Conservation (phyloP, 2,113 vertebrate species). For the Meles meles region DNA sequence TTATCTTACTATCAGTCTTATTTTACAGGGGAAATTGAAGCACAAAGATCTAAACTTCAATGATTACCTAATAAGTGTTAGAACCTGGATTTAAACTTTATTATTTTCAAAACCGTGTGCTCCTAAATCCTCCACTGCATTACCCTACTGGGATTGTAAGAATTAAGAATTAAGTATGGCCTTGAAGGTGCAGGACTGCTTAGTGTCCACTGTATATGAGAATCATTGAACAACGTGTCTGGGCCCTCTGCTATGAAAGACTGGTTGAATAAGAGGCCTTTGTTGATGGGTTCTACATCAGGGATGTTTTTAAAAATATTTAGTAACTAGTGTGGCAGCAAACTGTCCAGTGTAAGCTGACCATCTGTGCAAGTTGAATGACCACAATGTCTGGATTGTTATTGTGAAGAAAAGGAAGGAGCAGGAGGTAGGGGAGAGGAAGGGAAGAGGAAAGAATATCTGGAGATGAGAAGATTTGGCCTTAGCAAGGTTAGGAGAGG, state of each 20-base stretch:
- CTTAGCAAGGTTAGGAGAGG: neutral
- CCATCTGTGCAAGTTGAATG: neutral
- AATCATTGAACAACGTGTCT: neutral
- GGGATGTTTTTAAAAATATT: neutral
- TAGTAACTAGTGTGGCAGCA: neutral
- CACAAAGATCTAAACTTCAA: neutral
- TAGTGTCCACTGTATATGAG: neutral
- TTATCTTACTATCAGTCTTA: neutral
- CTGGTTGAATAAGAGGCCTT: neutral
- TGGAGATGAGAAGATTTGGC: neutral
- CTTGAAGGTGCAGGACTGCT: neutral
- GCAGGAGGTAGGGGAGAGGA: neutral
- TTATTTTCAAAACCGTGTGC: neutral
- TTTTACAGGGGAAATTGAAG: conserved; percentile 1
- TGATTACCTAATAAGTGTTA: neutral
- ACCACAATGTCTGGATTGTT: neutral
- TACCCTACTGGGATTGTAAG: neutral
- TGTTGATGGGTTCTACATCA: neutral
- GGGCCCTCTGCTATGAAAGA: neutral
- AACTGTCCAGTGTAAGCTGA: neutral
- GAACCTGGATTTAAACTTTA: neutral
- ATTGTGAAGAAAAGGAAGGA: neutral
- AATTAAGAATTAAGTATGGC: neutral
- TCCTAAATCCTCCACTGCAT: neutral
- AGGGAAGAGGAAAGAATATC: neutral